A percentile compares a stretch with the other conserved stretches of the same genome.
Evolutionary conservation across 2,113 vertebrate species (phyloP).

Genomic region (Bucco capensis): DNA sequence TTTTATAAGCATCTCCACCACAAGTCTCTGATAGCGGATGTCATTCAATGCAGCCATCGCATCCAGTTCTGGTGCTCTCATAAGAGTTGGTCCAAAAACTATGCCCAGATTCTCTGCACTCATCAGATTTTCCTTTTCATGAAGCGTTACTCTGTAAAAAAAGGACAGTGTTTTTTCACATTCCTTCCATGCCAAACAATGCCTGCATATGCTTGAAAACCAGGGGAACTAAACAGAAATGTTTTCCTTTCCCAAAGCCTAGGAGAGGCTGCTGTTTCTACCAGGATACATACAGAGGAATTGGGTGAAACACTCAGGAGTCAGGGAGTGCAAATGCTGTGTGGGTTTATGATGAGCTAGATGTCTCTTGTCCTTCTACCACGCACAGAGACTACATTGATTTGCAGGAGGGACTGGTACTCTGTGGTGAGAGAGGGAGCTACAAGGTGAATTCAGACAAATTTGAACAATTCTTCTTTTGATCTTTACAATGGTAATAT

Average conservation of each 20-base stretch:
- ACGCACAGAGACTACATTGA: fast-evolving
- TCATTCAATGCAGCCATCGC: conserved; percentile 94
- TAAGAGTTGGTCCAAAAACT: conserved; percentile 94
- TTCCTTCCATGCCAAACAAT: neutral
- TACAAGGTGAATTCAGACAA: neutral
- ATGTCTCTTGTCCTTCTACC: neutral
- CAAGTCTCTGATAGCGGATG: conserved; percentile 97
- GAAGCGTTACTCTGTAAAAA: conserved; percentile 87
- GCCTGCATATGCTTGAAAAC: neutral
- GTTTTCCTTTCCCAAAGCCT: neutral
- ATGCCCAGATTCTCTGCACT: conserved; percentile 97
- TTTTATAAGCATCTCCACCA: conserved; percentile 98
- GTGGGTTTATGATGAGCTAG: neutral
- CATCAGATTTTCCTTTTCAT: conserved; percentile 96
- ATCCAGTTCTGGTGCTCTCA: conserved; percentile 91
- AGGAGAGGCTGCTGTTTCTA: neutral
- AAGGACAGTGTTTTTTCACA: neutral
- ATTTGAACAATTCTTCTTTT: neutral
- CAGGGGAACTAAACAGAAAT: neutral
- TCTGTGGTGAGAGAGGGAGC: fast-evolving
- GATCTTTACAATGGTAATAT: neutral
- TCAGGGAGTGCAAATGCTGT: fast-evolving
- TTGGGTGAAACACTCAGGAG: neutral
- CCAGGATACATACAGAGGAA: neutral
- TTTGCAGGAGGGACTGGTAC: neutral